Conservation (phyloP, 2,113 vertebrate species). For the Acrocephalus arundinaceus region DNA sequence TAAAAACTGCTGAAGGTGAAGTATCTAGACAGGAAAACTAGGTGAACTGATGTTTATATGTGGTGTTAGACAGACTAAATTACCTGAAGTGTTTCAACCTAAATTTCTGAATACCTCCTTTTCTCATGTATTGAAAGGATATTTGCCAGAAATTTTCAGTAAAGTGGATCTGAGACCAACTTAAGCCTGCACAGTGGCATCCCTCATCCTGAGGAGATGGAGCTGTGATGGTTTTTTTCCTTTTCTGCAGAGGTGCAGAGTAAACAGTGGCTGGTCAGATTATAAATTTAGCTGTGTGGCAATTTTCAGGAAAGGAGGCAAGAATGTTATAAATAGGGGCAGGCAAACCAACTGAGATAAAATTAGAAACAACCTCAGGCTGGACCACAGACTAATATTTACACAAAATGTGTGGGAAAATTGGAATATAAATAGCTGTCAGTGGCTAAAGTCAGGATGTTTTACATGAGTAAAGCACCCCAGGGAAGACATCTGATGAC, state of each 20-base stretch:
- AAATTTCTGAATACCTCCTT: not conserved
- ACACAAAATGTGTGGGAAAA: not conserved
- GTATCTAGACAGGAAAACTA: not conserved
- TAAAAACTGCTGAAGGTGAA: not conserved
- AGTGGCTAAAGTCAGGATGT: not conserved
- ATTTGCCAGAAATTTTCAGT: not conserved
- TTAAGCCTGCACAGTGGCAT: not conserved
- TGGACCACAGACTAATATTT: slow-evolving; percentile 35
- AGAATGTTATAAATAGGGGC: not conserved
- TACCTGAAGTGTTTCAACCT: not conserved
- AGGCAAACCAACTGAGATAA: not conserved
- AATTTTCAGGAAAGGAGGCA: not conserved
- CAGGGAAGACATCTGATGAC: not conserved
- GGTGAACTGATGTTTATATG: not conserved
- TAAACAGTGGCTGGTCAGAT: not conserved
- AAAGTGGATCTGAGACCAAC: not conserved
- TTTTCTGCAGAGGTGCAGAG: not conserved
- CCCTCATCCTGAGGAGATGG: not conserved
- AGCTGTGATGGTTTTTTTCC: not conserved
- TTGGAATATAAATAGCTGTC: slow-evolving; percentile 6
- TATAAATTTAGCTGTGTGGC: not conserved
- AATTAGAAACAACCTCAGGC: slow-evolving; percentile 29
- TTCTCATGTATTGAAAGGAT: not conserved
- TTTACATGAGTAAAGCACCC: not conserved
- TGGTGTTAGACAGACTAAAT: not conserved